phyloP scores from a whole-genome alignment of 2,888 invertebrate genomes.

The Oegoconia quadripuncta region DNA sequence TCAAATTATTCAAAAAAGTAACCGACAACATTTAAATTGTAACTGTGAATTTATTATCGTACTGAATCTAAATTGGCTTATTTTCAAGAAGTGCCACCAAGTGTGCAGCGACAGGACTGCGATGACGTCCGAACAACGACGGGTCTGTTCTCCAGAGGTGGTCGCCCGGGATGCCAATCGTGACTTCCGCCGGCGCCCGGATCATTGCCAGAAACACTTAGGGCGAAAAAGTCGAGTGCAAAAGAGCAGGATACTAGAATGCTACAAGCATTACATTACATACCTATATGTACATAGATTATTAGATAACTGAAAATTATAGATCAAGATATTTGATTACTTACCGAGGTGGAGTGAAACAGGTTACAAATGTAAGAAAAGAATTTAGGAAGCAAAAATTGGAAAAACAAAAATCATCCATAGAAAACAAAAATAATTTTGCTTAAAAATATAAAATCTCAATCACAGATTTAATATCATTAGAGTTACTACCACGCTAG shows the following conservation, averaged over 20 bases:
- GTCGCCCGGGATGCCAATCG: constrained; percentile 55
- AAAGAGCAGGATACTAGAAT: not conserved
- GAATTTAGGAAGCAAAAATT: no score
- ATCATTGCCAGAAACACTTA: constrained; percentile 63
- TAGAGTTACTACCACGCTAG: no score
- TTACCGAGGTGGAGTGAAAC: no score
- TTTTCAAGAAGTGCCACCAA: not conserved
- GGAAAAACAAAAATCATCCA: no score
- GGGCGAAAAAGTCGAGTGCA: constrained; percentile 29
- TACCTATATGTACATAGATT: no score
- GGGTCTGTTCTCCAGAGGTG: constrained; percentile 49
- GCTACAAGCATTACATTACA: not conserved
- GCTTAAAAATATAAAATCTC: not conserved
- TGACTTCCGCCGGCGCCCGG: constrained; percentile 70
- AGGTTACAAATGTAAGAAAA: no score
- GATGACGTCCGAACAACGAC: constrained; percentile 37
- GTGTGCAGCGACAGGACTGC: constrained; percentile 5
- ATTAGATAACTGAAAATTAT: no score
- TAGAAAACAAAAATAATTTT: no score
- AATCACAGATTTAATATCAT: not conserved
- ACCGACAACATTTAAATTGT: no score
- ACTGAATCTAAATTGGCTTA: constrained; percentile 1
- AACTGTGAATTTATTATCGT: no score
- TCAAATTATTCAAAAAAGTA: no score
- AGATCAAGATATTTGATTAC: no score